Evolutionary conservation across 1,140 invertebrate species (phyloP).

Genomic region (Pissodes strobi): DNA sequence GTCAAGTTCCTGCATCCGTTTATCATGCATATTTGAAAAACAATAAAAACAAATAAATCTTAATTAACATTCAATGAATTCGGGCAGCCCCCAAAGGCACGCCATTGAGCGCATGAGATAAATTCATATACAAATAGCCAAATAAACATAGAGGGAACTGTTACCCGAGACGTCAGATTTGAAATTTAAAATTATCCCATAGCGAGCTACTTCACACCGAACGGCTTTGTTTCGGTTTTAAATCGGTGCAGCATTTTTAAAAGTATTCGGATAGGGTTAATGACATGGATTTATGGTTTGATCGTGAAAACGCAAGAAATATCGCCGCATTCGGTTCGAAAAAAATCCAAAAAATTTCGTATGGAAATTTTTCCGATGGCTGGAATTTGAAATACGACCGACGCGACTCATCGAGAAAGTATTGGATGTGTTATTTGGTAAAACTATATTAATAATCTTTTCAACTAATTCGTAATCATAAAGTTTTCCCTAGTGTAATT

Average conservation of each 20-base stretch:
- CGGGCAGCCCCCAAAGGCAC: background rate
- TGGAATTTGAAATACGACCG: too few relatives aligned
- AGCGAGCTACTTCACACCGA: slow-evolving; percentile 16
- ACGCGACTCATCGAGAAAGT: too few relatives aligned
- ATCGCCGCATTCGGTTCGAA: background rate
- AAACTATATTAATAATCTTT: too few relatives aligned
- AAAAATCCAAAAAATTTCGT: background rate
- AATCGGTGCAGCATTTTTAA: slow-evolving; percentile 22
- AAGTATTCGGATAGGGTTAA: slow-evolving; percentile 14
- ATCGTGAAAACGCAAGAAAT: slow-evolving; percentile 5
- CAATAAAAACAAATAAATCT: too few relatives aligned
- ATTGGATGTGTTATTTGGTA: too few relatives aligned
- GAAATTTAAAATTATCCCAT: slow-evolving; percentile 27
- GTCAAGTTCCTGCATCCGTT: too few relatives aligned
- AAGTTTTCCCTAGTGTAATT: too few relatives aligned
- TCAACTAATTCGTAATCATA: too few relatives aligned
- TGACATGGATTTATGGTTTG: slow-evolving; percentile 12
- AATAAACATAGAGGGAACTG: slow-evolving; percentile 22
- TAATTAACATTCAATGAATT: too few relatives aligned
- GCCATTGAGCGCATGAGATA: slow-evolving; percentile 16
- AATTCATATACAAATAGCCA: slow-evolving; percentile 31
- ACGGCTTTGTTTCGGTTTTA: slow-evolving; percentile 20
- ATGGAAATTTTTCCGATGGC: background rate
- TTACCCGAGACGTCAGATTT: slow-evolving; percentile 23
- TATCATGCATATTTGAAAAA: too few relatives aligned